Percentiles rank a stretch among this genome's conserved stretches.
phyloP scores from a whole-genome alignment of 2,797 vertebrate genomes.

The Halcyon chelicuti region DNA sequence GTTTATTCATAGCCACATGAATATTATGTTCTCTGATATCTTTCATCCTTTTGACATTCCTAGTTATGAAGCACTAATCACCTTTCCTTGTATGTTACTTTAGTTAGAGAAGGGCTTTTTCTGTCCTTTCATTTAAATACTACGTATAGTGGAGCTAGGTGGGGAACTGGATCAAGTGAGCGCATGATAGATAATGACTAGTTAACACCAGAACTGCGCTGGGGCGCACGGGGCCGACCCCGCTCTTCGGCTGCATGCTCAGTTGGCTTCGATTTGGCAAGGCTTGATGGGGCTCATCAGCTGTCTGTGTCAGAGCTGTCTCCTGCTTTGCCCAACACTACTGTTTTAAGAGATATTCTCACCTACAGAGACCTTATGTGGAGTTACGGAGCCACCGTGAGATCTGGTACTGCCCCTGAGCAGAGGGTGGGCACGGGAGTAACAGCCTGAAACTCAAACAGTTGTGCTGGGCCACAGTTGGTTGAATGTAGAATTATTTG shows the following conservation, averaged over 20 bases:
- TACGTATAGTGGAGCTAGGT: background rate
- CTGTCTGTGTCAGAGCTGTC: background rate
- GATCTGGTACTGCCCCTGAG: background rate
- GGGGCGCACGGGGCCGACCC: rapidly evolving
- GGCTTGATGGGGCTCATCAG: background rate
- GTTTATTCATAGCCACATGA: background rate
- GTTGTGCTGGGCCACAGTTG: background rate
- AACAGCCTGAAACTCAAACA: background rate
- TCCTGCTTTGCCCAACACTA: background rate
- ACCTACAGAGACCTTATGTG: rapidly evolving
- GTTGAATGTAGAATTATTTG: background rate
- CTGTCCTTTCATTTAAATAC: background rate
- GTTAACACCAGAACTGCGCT: background rate
- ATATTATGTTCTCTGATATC: background rate
- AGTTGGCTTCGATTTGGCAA: background rate
- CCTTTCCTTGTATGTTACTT: background rate
- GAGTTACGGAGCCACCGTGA: background rate
- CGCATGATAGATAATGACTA: too few species aligned
- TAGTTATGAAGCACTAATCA: background rate
- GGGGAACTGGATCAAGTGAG: background rate
- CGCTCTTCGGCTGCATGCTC: background rate
- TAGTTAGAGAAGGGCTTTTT: background rate
- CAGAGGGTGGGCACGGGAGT: background rate
- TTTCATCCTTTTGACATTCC: background rate
- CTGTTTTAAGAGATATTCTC: background rate